These are phyloP conservation scores for Rana temporaria DNA, from an alignment of 2,113 vertebrate species.

Conservation along the genomic window DNA sequence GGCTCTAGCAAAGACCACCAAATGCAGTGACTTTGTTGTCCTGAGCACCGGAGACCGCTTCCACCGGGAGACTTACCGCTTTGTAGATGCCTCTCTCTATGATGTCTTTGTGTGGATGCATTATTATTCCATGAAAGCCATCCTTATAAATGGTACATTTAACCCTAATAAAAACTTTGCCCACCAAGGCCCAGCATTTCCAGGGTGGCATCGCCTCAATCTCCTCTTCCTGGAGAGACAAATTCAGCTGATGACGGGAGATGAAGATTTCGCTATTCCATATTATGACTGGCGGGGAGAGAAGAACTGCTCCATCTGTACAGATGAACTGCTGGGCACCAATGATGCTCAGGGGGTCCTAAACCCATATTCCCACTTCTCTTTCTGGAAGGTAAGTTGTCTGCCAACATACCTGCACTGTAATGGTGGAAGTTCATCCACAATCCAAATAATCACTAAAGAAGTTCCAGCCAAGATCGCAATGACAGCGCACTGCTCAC, in stretches of 20 bases:
- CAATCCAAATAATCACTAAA: no score
- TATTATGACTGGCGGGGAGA: constrained; percentile 61
- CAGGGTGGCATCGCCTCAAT: constrained; percentile 57
- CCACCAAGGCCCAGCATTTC: constrained; percentile 59
- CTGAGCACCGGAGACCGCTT: constrained; percentile 55
- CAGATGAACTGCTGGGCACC: constrained; percentile 55
- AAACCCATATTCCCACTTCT: constrained; percentile 55
- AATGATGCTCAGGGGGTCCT: constrained; percentile 48
- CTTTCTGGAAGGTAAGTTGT: constrained; percentile 57
- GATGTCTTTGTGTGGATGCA: constrained; percentile 61
- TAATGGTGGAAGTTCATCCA: no score
- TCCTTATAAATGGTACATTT: constrained; percentile 32
- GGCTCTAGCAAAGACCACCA: constrained; percentile 53
- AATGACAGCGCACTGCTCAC: no score
- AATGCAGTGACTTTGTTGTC: constrained; percentile 56
- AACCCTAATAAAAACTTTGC: constrained; percentile 47
- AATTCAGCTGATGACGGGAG: constrained; percentile 58
- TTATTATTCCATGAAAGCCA: constrained; percentile 57
- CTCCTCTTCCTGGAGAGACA: constrained; percentile 61
- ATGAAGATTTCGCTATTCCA: constrained; percentile 60
- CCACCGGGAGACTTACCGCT: constrained; percentile 31
- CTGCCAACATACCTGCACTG: no score
- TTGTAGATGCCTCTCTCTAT: constrained; percentile 57
- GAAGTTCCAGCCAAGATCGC: no score
- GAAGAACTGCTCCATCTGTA: constrained; percentile 60